These are phyloP conservation scores for Myotis myotis DNA, from an alignment of 2,797 vertebrate species.

Conservation along the genomic window DNA sequence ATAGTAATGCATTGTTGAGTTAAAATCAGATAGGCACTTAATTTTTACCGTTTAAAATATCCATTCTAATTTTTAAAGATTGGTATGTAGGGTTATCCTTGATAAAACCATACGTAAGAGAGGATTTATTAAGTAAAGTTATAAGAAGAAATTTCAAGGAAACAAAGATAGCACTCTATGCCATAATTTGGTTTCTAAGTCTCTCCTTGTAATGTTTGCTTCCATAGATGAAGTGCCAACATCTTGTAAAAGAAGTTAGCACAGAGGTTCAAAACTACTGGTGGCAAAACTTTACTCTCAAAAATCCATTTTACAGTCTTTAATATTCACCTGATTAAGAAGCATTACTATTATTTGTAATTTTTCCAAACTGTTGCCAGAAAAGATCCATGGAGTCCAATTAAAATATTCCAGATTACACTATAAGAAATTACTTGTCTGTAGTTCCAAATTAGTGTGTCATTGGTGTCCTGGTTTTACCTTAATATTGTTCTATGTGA, in stretches of 20 bases:
- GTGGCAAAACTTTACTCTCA: not conserved
- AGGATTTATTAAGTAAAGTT: not conserved
- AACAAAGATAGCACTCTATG: not conserved
- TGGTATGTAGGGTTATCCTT: not conserved
- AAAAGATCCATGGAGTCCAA: not conserved
- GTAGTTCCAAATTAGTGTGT: not conserved
- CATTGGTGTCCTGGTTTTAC: not conserved
- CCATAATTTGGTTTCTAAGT: not conserved
- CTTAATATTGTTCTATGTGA: not conserved
- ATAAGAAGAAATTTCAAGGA: not conserved
- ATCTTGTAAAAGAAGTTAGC: not conserved
- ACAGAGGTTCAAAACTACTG: not conserved
- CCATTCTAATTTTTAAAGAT: constrained; percentile 10
- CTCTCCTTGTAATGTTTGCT: not conserved
- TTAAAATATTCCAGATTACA: not conserved
- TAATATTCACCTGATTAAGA: not conserved
- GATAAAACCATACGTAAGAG: not conserved
- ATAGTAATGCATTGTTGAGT: not conserved
- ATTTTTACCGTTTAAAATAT: not conserved
- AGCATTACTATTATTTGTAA: not conserved
- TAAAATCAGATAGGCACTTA: not conserved
- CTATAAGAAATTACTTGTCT: not conserved
- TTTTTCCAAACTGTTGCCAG: not conserved
- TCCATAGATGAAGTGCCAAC: not conserved
- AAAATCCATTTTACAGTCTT: not conserved